A percentile compares a stretch with the other conserved stretches of the same genome.
Conservation (phyloP, 2,113 vertebrate genomes). For the Chelonoidis abingdonii region DNA sequence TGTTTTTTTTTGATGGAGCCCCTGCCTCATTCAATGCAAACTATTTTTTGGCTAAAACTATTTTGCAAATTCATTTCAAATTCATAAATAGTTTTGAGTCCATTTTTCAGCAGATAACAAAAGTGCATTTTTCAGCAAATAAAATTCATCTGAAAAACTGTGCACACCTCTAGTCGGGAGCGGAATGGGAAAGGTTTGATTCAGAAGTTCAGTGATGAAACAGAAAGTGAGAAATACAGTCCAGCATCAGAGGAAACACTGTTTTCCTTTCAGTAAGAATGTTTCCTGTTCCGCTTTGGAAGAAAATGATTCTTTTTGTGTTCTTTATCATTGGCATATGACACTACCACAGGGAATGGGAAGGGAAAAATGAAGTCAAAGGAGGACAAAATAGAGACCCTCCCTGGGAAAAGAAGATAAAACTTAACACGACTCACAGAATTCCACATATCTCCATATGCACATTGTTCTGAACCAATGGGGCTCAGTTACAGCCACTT, state of each 20-base stretch:
- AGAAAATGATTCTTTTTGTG: not conserved
- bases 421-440: not conserved
- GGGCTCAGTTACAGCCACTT: fast-evolving
- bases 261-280: not conserved
- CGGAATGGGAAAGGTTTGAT: not conserved
- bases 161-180: fast-evolving
- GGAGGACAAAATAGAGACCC: not conserved
- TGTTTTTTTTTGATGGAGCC: not conserved
- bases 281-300: not conserved
- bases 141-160: not conserved
- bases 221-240: not conserved
- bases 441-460: not conserved
- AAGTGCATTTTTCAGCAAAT: not conserved
- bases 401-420: not conserved
- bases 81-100: not conserved
- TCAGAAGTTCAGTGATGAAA: not conserved
- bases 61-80: not conserved
- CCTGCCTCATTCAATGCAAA: not conserved
- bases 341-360: not conserved
- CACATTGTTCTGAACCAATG: not conserved
- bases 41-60: not conserved
- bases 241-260: not conserved
- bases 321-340: not conserved
- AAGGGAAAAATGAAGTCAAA: not conserved
- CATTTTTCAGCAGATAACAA: not conserved